These are phyloP conservation scores for Embidobia sp. DNA, from an alignment of 2,888 invertebrate genomes.

Conservation along the genomic window DNA sequence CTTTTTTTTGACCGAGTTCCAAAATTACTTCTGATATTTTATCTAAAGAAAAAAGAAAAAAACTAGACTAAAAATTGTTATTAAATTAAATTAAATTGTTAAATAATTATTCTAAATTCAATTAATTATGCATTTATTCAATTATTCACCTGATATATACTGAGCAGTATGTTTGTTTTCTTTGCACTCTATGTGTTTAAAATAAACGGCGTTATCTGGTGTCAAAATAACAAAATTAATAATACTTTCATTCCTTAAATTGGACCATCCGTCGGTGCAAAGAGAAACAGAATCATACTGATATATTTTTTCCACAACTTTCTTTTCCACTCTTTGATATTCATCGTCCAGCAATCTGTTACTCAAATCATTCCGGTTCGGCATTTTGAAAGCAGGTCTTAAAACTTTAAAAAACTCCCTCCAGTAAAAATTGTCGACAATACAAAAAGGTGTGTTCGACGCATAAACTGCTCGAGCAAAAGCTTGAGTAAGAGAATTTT, in stretches of 20 bases:
- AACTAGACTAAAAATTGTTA: too few relatives aligned
- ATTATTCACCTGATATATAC: too few relatives aligned
- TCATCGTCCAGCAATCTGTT: constrained; percentile 6
- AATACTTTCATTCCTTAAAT: constrained; percentile 28
- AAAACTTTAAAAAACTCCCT: constrained; percentile 16
- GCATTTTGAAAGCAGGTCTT: constrained; percentile 7
- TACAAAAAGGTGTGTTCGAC: constrained; percentile 14
- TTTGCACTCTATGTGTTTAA: constrained; percentile 11
- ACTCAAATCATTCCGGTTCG: constrained; percentile 2
- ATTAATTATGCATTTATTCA: too few relatives aligned
- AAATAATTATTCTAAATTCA: too few relatives aligned
- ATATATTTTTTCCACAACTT: constrained; percentile 10
- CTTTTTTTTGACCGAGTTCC: constrained; percentile 17
- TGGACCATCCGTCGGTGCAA: constrained; percentile 34
- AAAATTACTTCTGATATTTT: constrained; percentile 18
- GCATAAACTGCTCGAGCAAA: constrained; percentile 28
- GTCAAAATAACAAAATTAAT: constrained; percentile 33
- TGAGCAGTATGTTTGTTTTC: constrained; percentile 17
- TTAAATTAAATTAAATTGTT: not conserved
- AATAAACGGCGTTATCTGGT: constrained; percentile 12
- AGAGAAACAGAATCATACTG: constrained; percentile 10
- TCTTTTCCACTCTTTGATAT: constrained; percentile 10
- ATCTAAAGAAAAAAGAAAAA: not conserved
- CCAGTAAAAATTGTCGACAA: constrained; percentile 30
- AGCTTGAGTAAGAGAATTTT: not conserved